phyloP scores from a whole-genome alignment of 2,888 invertebrate genomes.

The Stratiomys singularior region DNA sequence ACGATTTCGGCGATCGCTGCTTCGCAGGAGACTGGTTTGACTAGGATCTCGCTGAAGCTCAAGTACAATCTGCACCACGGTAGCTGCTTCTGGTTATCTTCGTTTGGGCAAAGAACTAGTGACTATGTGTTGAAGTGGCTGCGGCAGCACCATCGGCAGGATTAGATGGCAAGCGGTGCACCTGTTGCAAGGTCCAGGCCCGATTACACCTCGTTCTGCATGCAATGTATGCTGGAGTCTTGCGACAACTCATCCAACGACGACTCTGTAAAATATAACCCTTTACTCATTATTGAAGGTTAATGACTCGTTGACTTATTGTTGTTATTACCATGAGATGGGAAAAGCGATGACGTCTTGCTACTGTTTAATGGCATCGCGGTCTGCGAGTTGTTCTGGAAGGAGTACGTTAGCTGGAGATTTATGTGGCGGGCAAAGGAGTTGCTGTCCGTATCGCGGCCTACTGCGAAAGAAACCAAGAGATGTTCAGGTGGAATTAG shows the following conservation, averaged over 20 bases:
- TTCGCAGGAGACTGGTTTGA: slow-evolving; percentile 41
- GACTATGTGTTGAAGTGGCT: slow-evolving; percentile 1
- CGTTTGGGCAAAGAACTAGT: slow-evolving; percentile 36
- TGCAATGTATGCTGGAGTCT: slow-evolving; percentile 86
- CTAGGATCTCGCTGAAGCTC: slow-evolving; percentile 43
- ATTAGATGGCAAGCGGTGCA: slow-evolving; percentile 32
- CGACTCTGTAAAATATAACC: slow-evolving; percentile 72
- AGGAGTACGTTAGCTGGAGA: slow-evolving; percentile 87
- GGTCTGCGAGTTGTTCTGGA: slow-evolving; percentile 79
- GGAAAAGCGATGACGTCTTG: slow-evolving; percentile 68
- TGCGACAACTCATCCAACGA: slow-evolving; percentile 88
- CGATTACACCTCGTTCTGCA: slow-evolving; percentile 80
- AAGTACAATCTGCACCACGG: slow-evolving; percentile 8
- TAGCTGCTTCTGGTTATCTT: slow-evolving; percentile 28
- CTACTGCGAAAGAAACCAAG: slow-evolving; percentile 67
- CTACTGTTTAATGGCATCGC: slow-evolving; percentile 64
- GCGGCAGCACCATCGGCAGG: slow-evolving; percentile 33
- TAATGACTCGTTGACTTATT: slow-evolving; percentile 32
- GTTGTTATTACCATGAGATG: slow-evolving; percentile 69
- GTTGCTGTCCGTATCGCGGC: slow-evolving; percentile 75
- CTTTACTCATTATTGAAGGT: slow-evolving; percentile 50
- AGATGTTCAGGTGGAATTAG: slow-evolving; percentile 50
- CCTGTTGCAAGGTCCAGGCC: not conserved
- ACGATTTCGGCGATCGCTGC: slow-evolving; percentile 23
- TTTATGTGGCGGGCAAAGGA: slow-evolving; percentile 87